A percentile compares a stretch with the other conserved stretches of the same genome.
These are phyloP conservation scores for Harpagifer antarcticus DNA, from an alignment of 2,797 vertebrate genomes.

Conservation along the genomic window DNA sequence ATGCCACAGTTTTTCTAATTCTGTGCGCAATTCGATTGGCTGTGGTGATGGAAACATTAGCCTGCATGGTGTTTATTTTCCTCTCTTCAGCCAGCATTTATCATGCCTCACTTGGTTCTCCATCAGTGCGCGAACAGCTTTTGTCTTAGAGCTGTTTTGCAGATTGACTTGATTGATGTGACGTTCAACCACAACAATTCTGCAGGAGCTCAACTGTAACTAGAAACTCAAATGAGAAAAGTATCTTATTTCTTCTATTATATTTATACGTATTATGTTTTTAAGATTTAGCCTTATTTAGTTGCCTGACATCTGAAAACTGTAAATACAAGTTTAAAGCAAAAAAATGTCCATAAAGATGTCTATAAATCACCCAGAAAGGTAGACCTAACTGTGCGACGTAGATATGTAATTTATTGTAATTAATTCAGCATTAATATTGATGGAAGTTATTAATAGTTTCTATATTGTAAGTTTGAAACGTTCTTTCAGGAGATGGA, in stretches of 20 bases:
- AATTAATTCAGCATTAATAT: not conserved
- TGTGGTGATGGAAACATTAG: constrained; percentile 60
- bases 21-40: constrained; percentile 45
- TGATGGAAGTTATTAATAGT: not conserved
- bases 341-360: constrained; percentile 5
- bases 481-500: not conserved
- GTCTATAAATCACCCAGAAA: not conserved
- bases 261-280: not conserved
- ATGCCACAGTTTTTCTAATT: constrained; percentile 39
- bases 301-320: not conserved
- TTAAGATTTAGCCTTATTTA: not conserved
- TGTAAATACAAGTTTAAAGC: not conserved
- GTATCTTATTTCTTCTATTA: not conserved
- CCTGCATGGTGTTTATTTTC: constrained; percentile 39
- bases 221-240: not conserved
- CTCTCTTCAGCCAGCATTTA: constrained; percentile 28
- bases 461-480: not conserved
- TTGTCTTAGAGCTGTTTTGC: constrained; percentile 18
- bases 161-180: constrained; percentile 13
- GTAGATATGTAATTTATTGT: not conserved
- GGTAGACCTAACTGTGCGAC: not conserved
- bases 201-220: not conserved
- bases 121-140: constrained; percentile 19
- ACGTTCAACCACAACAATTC: constrained; percentile 29
- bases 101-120: constrained; percentile 27